Conservation (phyloP, 2,797 vertebrate species). For the Lateolabrax maculatus region DNA sequence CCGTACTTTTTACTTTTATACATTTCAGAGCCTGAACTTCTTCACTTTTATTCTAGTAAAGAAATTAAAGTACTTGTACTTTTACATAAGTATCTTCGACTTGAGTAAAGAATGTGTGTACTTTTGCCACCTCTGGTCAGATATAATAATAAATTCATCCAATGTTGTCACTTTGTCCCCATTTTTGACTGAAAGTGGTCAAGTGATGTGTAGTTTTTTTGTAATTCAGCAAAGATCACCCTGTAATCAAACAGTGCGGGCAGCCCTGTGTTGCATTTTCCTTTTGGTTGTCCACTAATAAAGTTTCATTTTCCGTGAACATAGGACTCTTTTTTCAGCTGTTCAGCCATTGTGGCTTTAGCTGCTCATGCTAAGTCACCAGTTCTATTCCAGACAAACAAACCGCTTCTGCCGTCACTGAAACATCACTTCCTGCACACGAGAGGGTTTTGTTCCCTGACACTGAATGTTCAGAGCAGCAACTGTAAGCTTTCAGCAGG, state of each 20-base stretch:
- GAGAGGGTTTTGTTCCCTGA: background rate
- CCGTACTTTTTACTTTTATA: no score
- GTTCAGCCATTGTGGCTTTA: conserved; percentile 21
- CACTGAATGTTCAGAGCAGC: background rate
- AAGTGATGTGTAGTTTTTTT: background rate
- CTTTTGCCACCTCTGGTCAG: no score
- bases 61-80: no score
- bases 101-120: no score
- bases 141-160: background rate
- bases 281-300: background rate
- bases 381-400: conserved; percentile 43
- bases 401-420: conserved; percentile 20
- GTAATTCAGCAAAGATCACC: conserved; percentile 5
- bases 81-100: no score
- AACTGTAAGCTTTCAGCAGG: background rate
- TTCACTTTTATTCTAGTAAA: no score
- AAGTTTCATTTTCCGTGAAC: conserved; percentile 5
- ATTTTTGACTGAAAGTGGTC: background rate
- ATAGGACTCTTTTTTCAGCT: conserved; percentile 1
- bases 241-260: background rate
- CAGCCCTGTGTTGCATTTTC: background rate
- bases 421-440: background rate
- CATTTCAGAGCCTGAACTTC: no score
- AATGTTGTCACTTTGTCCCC: background rate
- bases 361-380: conserved; percentile 8